Evolutionary conservation across 2,797 vertebrate genomes (phyloP).

Genomic region (Aplochiton taeniatus): DNA sequence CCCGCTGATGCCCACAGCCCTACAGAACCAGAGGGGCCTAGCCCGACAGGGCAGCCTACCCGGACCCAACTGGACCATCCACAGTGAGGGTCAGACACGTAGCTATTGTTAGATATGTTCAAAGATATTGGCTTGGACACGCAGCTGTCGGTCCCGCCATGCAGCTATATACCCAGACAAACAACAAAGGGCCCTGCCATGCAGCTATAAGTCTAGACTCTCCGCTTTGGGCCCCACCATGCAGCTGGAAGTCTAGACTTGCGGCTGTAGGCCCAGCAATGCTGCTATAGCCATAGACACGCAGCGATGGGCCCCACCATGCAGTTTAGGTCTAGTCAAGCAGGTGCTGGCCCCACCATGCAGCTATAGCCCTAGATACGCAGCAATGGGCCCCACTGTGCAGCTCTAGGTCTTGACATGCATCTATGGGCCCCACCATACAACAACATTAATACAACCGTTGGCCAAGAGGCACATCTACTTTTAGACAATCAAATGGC

Average conservation of each 20-base stretch:
- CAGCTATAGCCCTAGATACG: background rate
- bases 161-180: background rate
- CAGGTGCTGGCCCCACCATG: background rate
- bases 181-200: background rate
- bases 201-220: background rate
- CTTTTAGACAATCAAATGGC: background rate
- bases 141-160: background rate
- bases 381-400: background rate
- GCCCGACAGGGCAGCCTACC: slow-evolving; percentile 60
- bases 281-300: background rate
- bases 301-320: background rate
- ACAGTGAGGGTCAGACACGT: slow-evolving; percentile 74
- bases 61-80: slow-evolving; percentile 70
- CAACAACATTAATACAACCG: background rate
- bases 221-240: background rate
- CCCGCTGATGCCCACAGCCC: slow-evolving; percentile 39
- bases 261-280: background rate
- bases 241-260: background rate
- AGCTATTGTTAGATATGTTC: slow-evolving; percentile 72
- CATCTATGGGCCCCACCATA: background rate
- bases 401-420: background rate
- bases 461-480: background rate
- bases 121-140: no score
- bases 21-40: slow-evolving; percentile 45
- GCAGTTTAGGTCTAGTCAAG: background rate